Evolutionary conservation across 2,888 invertebrate genomes (phyloP), one percentile per base, ranked within the genome.

Genomic region (Rotaria sp.): DNA sequence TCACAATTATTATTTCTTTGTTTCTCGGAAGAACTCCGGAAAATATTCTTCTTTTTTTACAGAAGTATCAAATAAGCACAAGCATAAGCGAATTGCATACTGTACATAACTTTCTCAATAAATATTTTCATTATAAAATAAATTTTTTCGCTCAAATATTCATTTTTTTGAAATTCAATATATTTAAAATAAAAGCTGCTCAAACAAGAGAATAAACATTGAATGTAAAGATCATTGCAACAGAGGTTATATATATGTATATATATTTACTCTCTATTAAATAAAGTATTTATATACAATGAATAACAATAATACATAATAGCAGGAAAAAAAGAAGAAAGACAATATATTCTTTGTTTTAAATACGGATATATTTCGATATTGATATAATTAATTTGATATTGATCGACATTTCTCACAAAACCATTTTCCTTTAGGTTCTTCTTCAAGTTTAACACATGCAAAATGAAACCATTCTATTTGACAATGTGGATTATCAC

Each of bases 401-500:
- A 38, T 80, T 45, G 41, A 4, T 80, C 80, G 24, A 89, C 92
- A 92, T 45, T 90, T 87, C 0, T 91, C 91, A 88, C 92, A 92
- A 88, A 89, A 92, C 92, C 92, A 92, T 88, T 92, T 92, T 52
- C 92, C 92, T 88, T 92, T 92, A 0, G 92, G 92, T 87, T 92
- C 92, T 24, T 89, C 90, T 26, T 90, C 90, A 75, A 92, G 88
- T n/a, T 90, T 90, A n/a, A 92, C 92, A 88, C 92, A 92, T 18
- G 90, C 90, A 89, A 92, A 92, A 88, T 92, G 92, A 88, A 92
- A 92, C 92, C 92, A 93, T 88, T 92, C 92, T 87, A 92, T 91
- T 5, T 91, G 91, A 88, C 92, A 93, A 89, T 91, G 90, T 57
- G 89, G 89, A 87, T 96, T 96, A 92, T 97, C 96, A 93, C 96